These are phyloP conservation scores for Psittacula cyanocephala DNA, from an alignment of 2,113 vertebrate genomes.

Conservation along the genomic window DNA sequence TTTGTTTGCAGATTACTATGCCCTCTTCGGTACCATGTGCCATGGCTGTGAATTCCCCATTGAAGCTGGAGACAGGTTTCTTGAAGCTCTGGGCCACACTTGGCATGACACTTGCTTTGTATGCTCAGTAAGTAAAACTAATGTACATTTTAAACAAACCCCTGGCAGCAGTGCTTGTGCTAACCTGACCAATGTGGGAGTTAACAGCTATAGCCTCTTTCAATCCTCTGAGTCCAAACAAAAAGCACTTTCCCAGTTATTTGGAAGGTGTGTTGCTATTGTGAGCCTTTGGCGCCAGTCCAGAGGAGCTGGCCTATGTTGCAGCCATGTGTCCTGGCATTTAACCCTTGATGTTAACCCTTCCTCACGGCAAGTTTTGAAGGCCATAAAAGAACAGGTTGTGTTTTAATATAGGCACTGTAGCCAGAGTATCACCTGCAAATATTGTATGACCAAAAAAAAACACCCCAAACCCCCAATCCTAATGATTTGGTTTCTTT, in stretches of 20 bases:
- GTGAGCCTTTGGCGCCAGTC: background rate
- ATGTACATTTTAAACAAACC: background rate
- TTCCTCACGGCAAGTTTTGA: fast-evolving
- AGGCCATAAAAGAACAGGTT: background rate
- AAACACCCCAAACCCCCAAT: background rate
- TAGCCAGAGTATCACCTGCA: background rate
- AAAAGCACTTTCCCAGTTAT: conserved; percentile 13
- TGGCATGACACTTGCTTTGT: conserved; percentile 99
- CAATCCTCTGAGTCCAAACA: background rate
- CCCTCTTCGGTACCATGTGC: conserved; percentile 91
- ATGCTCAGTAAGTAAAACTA: conserved; percentile 83
- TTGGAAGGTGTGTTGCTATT: conserved; percentile 30
- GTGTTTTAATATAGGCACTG: background rate
- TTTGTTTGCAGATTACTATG: conserved; percentile 86
- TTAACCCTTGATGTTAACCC: background rate
- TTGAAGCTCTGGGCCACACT: conserved; percentile 91
- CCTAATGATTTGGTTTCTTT: background rate
- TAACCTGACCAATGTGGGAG: background rate
- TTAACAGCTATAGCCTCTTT: background rate
- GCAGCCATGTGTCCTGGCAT: background rate
- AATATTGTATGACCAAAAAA: background rate
- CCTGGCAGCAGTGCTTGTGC: background rate
- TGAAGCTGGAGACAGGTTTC: conserved; percentile 95
- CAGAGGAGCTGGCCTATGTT: background rate
- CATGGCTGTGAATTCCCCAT: conserved; percentile 96